Conservation (phyloP, 2,888 invertebrate genomes). For the Hecatera dysodea region DNA sequence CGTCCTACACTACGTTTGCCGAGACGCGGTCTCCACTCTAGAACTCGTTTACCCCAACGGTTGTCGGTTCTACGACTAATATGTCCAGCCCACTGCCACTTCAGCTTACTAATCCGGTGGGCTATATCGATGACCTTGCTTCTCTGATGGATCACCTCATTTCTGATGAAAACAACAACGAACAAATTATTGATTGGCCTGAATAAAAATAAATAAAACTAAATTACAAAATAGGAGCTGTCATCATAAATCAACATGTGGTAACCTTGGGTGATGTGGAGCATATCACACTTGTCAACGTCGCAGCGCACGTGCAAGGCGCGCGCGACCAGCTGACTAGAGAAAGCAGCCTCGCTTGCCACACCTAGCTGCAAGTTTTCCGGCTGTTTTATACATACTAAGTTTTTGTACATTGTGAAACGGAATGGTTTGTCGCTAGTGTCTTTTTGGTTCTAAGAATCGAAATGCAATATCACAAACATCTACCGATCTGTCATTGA, state of each 20-base stretch:
- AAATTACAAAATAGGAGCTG: conserved; percentile 38
- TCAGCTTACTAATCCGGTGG: too few relatives aligned
- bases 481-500: background rate
- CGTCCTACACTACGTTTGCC: too few relatives aligned
- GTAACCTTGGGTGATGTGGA: conserved; percentile 56
- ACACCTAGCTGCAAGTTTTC: conserved; percentile 72
- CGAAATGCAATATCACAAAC: background rate
- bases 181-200: too few relatives aligned
- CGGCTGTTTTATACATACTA: conserved; percentile 53
- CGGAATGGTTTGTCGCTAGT: conserved; percentile 15
- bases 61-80: too few relatives aligned
- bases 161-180: too few relatives aligned
- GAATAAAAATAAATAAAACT: too few relatives aligned
- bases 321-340: conserved; percentile 75
- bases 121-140: too few relatives aligned
- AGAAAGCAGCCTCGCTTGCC: conserved; percentile 73
- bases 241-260: conserved; percentile 55
- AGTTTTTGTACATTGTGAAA: conserved; percentile 49
- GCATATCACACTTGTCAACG: conserved; percentile 46
- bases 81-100: too few relatives aligned
- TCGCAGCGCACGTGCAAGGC: conserved; percentile 56
- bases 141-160: too few relatives aligned
- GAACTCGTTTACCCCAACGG: too few relatives aligned
- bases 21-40: too few relatives aligned
- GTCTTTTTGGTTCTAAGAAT: conserved; percentile 14